Conservation (phyloP, 2,797 vertebrate species). For the Limnodromus scolopaceus region DNA sequence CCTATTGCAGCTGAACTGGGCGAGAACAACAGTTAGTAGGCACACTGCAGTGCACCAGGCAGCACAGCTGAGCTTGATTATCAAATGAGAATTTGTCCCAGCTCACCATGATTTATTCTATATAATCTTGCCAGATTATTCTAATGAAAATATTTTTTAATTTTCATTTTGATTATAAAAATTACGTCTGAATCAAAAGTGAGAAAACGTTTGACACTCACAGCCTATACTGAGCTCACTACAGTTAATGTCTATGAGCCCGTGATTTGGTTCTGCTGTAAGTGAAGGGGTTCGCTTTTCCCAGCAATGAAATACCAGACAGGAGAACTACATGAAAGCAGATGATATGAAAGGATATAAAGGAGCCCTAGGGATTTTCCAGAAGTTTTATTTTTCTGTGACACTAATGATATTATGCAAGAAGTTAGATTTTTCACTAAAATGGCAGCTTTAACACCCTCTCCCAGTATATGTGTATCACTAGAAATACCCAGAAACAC, state of each 20-base stretch:
- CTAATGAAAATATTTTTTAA: neutral
- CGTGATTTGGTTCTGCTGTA: neutral
- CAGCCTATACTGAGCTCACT: neutral
- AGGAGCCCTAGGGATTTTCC: neutral
- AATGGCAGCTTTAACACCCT: neutral
- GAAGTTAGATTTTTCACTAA: neutral
- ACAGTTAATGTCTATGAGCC: neutral
- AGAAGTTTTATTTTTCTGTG: neutral
- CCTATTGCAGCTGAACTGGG: neutral
- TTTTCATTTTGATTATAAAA: neutral
- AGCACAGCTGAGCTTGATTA: neutral
- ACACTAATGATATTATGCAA: neutral
- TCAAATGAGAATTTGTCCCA: neutral
- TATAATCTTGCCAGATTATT: neutral
- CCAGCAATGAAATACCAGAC: neutral
- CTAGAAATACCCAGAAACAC: neutral
- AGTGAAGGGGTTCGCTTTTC: neutral
- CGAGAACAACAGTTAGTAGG: neutral
- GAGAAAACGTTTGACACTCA: neutral
- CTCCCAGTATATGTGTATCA: neutral
- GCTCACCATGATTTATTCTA: neutral
- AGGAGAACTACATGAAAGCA: neutral
- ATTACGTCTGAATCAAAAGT: neutral
- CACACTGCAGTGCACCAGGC: neutral
- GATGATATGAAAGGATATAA: neutral